Percentiles rank a stretch among this genome's conserved stretches.
Evolutionary conservation across 2,113 vertebrate species (phyloP).

Genomic region (Ctenomys sociabilis): DNA sequence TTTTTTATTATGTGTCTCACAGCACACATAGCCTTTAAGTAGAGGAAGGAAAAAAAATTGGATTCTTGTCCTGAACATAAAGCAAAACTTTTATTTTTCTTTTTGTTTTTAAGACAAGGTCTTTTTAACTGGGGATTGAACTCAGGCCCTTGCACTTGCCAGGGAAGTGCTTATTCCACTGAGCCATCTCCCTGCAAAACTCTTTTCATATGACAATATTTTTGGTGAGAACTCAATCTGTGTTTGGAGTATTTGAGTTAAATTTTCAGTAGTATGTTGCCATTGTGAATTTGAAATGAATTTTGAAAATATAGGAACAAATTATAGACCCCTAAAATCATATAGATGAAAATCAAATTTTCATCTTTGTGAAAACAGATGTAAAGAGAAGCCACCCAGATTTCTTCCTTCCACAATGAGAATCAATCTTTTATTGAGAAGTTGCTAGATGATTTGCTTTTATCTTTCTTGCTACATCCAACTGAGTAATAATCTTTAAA

Average conservation of each 20-base stretch:
- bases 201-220: not conserved
- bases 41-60: not conserved
- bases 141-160: no score
- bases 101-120: no score
- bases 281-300: conserved; percentile 15
- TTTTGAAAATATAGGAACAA: not conserved
- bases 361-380: not conserved
- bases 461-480: conserved; percentile 1
- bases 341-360: not conserved
- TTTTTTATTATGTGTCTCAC: not conserved
- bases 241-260: not conserved
- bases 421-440: conserved; percentile 16
- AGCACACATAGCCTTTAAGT: not conserved
- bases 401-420: not conserved
- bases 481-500: conserved; percentile 1
- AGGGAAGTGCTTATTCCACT: no score
- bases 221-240: not conserved
- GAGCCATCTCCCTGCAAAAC: no score
- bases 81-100: not conserved
- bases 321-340: not conserved
- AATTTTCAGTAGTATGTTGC: conserved; percentile 34
- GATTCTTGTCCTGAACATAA: not conserved
- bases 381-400: not conserved
- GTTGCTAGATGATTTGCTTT: not conserved
- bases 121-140: no score